Conservation (phyloP, 2,888 invertebrate species). For the Dysmachus trigonus region DNA sequence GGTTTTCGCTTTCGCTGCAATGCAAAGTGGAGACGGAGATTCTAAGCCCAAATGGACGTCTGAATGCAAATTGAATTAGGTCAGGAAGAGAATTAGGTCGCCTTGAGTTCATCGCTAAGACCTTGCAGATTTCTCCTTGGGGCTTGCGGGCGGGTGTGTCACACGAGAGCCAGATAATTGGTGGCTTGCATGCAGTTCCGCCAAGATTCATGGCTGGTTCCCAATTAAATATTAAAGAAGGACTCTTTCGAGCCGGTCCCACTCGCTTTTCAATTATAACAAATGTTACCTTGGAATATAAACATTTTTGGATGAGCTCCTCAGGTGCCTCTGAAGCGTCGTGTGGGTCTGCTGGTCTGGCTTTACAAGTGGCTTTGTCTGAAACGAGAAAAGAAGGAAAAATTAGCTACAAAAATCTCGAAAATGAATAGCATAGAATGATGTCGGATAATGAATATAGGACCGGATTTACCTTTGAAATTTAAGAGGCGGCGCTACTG, state of each 20-base stretch:
- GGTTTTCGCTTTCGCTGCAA: background rate
- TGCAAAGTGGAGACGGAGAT: background rate
- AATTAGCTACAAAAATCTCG: constrained; percentile 39
- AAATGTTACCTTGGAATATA: constrained; percentile 71
- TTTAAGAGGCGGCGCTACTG: background rate
- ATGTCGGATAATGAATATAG: background rate
- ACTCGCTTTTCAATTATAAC: background rate
- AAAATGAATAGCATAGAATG: constrained; percentile 48
- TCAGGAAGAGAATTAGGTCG: background rate
- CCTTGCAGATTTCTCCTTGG: background rate
- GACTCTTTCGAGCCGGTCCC: background rate
- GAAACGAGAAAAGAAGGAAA: constrained; percentile 11
- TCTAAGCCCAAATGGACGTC: background rate
- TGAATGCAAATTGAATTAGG: background rate
- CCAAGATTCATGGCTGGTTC: background rate
- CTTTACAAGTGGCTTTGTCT: constrained; percentile 60
- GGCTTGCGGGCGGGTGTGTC: background rate
- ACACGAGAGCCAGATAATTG: background rate
- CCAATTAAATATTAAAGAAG: background rate
- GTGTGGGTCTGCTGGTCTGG: constrained; percentile 78
- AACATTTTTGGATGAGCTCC: constrained; percentile 69
- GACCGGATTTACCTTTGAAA: background rate
- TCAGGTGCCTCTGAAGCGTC: constrained; percentile 80
- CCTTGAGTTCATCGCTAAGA: background rate
- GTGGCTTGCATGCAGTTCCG: background rate